Evolutionary conservation across 1,140 invertebrate species (phyloP).

Genomic region (Tenebrio molitor): DNA sequence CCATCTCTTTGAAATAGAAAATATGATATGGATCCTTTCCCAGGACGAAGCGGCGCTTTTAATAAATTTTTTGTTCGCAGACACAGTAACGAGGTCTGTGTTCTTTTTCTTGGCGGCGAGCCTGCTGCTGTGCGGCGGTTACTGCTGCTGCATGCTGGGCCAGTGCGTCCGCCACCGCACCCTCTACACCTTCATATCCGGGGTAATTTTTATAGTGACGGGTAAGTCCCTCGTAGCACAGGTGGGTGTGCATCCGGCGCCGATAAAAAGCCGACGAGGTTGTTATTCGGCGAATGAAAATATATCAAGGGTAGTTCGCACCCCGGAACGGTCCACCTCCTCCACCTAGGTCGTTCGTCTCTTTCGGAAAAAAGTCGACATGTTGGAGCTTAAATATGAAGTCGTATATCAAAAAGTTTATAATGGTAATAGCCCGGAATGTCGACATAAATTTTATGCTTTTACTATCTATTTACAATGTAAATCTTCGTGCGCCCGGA

Average conservation of each 20-base stretch:
- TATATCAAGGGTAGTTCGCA: slow-evolving; percentile 27
- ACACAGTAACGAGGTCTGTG: slow-evolving; percentile 79
- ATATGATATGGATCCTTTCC: no score
- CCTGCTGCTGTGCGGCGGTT: slow-evolving; percentile 74
- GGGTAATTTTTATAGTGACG: slow-evolving; percentile 80
- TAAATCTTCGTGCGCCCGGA: slow-evolving; percentile 26
- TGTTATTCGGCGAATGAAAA: slow-evolving; percentile 9
- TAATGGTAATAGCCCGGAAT: slow-evolving; percentile 42
- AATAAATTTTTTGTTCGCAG: slow-evolving; percentile 71
- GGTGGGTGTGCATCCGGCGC: neutral
- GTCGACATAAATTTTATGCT: slow-evolving; percentile 44
- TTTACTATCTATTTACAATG: slow-evolving; percentile 36
- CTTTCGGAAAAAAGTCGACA: slow-evolving; percentile 40
- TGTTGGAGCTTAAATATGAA: slow-evolving; percentile 45
- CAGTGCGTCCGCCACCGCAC: slow-evolving; percentile 73
- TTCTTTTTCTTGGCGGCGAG: slow-evolving; percentile 77
- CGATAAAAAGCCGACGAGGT: neutral
- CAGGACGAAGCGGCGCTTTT: no score
- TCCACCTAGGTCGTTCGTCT: slow-evolving; percentile 11
- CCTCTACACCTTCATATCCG: slow-evolving; percentile 78
- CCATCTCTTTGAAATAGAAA: no score
- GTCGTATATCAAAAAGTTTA: slow-evolving; percentile 47
- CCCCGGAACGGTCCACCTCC: neutral
- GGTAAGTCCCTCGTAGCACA: slow-evolving; percentile 66
- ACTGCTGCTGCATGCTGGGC: slow-evolving; percentile 76